Percentiles rank a stretch among this genome's conserved stretches.
Conservation (phyloP, 1,140 invertebrate genomes). For the Zophobas atratus region DNA sequence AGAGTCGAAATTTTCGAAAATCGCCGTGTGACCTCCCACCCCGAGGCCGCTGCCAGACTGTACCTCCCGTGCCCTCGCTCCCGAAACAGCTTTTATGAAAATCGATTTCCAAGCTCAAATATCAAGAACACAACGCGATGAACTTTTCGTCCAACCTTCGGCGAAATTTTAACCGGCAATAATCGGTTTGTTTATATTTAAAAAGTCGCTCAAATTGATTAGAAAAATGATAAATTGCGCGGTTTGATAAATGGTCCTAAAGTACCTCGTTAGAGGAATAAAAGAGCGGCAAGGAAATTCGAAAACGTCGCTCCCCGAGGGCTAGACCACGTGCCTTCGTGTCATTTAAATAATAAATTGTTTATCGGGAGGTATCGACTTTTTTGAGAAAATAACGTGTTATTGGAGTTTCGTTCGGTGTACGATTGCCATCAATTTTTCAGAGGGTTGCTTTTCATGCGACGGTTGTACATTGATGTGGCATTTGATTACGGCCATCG, state of each 20-base stretch:
- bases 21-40: too few relatives aligned
- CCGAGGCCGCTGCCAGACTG: background rate
- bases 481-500: conserved; percentile 46
- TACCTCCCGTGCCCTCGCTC: conserved; percentile 10
- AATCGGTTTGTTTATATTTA: background rate
- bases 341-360: conserved; percentile 20
- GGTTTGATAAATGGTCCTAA: background rate
- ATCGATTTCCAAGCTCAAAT: conserved; percentile 38
- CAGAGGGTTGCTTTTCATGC: conserved; percentile 38
- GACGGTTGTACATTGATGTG: conserved; percentile 45
- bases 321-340: background rate
- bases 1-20: too few relatives aligned
- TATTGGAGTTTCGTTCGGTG: conserved; percentile 15
- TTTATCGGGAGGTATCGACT: conserved; percentile 6
- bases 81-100: conserved; percentile 33
- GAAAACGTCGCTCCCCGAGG: conserved; percentile 18
- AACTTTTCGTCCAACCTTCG: conserved; percentile 13
- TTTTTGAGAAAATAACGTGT: conserved; percentile 12
- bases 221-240: conserved; percentile 19
- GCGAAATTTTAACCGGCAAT: background rate
- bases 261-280: background rate
- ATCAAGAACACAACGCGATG: conserved; percentile 28
- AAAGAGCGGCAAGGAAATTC: background rate
- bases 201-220: background rate
- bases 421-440: conserved; percentile 46